Base-by-base conservation (phyloP, 2,113 vertebrate species). In the Pimephales promelas region DNA sequence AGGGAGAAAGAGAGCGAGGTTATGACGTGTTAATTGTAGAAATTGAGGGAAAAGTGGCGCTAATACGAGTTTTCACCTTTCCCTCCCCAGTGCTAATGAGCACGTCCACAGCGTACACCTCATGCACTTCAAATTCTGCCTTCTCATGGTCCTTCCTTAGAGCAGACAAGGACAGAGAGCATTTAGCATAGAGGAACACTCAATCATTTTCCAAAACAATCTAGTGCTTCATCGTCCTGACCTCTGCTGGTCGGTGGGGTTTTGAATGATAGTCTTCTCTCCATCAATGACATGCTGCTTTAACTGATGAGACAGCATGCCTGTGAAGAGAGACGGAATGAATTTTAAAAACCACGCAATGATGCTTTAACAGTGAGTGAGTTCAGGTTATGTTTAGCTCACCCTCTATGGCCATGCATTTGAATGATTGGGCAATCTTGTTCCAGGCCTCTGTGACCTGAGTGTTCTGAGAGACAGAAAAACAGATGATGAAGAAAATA, bases 361-460 rank as follows among this genome's bases (percentile, higher is more conserved):
- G 79, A 40, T 18, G 40, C 14, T 59, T 52, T 4, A 85, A 56
- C n/a, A 26, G 13, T 5, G 24, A 28, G 16, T 22, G 5, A 49
- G 26, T 16, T 10, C 10, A 24, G 62, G 1, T 28, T 10, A 31
- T 24, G n/a, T 40, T 57, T 24, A 0, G 71, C 95, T 90, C 77
- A 98, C 98, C 98, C 93, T 99, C 98, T 0, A 99, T 97, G 22
- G 97, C 95, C 0, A 95, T 95, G 93, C 98, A 99, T 89, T 99
- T 98, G 91, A 99, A 99, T 54, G 97, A 97, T 88, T 98, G 97
- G 31, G 97, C 95, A n/a, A 99, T 98, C 94, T 99, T 99, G 93
- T 97, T 99, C 98, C 98, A 99, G 57, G 97, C 97, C 76, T 99
- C 97, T 54, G 98, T 99, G 90, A 99, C 96, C 92, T 99, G 97